Evolutionary conservation across 2,113 vertebrate species (phyloP).

Genomic region (Aramus guarauna): DNA sequence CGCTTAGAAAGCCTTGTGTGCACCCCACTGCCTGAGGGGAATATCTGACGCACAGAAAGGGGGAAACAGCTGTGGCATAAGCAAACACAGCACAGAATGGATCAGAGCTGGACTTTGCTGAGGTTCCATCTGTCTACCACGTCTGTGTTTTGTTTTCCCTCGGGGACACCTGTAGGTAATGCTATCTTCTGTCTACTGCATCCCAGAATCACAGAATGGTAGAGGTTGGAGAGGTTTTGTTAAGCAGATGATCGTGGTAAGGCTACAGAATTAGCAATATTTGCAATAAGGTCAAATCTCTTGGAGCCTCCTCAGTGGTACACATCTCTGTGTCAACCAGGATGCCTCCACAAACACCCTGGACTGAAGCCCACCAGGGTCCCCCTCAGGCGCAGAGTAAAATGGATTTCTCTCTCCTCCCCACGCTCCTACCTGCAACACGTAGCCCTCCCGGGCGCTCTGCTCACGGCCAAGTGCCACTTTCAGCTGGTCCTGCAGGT

Average conservation of each 20-base stretch:
- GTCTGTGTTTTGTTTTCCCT: neutral
- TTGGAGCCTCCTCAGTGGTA: neutral
- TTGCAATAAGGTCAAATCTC: neutral
- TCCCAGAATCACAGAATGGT: neutral
- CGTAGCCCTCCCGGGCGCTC: conserved; percentile 91
- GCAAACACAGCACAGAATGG: neutral
- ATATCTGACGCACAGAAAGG: neutral
- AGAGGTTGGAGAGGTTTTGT: neutral
- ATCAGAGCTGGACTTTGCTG: neutral
- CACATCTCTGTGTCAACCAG: neutral
- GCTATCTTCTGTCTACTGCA: neutral
- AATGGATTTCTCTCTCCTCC: neutral
- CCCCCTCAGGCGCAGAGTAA: neutral
- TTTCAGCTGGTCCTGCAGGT: conserved; percentile 90
- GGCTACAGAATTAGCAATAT: neutral
- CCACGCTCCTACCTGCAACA: conserved; percentile 88
- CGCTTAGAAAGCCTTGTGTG: neutral
- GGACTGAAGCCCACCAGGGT: neutral
- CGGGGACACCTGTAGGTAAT: neutral
- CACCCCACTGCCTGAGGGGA: neutral
- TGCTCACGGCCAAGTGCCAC: conserved; percentile 89
- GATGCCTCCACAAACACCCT: neutral
- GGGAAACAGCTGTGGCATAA: neutral
- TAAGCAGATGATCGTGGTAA: neutral
- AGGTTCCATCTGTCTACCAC: neutral